Evolutionary conservation across 2,113 vertebrate genomes (phyloP), one percentile per base, ranked within the genome.

Genomic region (Macquaria ambigua): DNA sequence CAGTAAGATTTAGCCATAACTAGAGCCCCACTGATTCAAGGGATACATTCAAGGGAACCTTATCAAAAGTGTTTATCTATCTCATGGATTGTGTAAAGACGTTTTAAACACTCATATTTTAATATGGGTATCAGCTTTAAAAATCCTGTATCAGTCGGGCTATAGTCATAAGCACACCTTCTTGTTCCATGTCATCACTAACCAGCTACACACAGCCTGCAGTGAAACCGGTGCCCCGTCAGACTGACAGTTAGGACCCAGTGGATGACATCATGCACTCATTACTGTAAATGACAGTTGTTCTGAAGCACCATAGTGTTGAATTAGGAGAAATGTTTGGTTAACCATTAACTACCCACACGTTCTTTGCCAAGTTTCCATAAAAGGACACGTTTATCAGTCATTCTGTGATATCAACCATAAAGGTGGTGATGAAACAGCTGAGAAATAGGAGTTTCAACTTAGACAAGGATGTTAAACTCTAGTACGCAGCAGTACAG

Each of bases 321-420:
- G 12, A 71, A 81, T 71, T 53, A 74, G 2, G 34, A 83, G 18
- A 74, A 74, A 12, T 5, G 37, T 74, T 48, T 41, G 12, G 82
- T 90, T 82, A 93, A 92, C 28, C 77, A 89, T 93, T 92, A 72
- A 63, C 86, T 61, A 43, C 28, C 5, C n/a, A 31, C 25, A 23
- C 8, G 2, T 31, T 43, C 28, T 43, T 20, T 23, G 11, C 21
- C 63, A 85, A 23, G 56, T 80, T 77, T 23, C 77, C 25, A 85
- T 80, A 64, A 84, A 75, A 67, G 43, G 1, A 15, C 25, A 72
- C 0, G 12, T 66, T 71, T 81, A 85, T 67, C 66, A 68, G 52
- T 79, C 21, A 48, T 46, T 67, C 31, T 25, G 16, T 53, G 70
- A 78, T 74, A 62, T 66, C 39, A 59, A 4, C 64, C 67, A 87